Base-by-base conservation (phyloP, 2,888 invertebrate genomes). In the Eutolmus rufibarbis region DNA sequence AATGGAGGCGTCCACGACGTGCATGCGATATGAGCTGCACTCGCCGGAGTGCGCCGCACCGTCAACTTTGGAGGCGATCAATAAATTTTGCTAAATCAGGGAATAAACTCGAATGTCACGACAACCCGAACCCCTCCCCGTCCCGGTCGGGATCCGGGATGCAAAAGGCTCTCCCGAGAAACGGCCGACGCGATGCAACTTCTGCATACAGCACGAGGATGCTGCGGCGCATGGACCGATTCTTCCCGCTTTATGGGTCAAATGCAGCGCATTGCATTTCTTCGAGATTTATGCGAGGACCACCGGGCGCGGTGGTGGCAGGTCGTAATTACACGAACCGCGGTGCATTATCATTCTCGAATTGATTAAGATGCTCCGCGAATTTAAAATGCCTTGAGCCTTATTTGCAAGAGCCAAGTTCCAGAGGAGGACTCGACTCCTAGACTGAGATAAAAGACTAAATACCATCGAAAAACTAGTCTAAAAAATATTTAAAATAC, bases 31-130 rank as follows among this genome's bases (percentile, higher is more conserved):
- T 82, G 82, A 82, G 82, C n/a, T 82, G 82, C 82, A 82, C 37
- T 46, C 66, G 14, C n/a, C 9, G 51, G 31, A 14, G 57, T 4
- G 34, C 28, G 57, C 23, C 12, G 56, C 56, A 56, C 9, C 74
- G 76, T 66, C 74, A 86, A 46, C 40, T 43, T 74, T 85, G 74
- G 46, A 85, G 85, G 85, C 81, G 82, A 88, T 88, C 86, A 86
- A 88, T 88, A 88, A 88, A 88, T 88, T 86, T 81, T 81, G 37
- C 56, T 88, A 88, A 88, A 74, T 88, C 74, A 86, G 86, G 76
- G 82, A 86, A 86, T 88, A 81, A 86, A 88, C 74, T 74, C 86
- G 86, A 88, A 40, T 88, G 87, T 88, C 87, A 88, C 86, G 87
- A 88, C 87, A 81, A 81, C 87, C 28, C 66, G 12, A 9, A 23